Evolutionary conservation across 2,888 invertebrate species (phyloP), one percentile per base, ranked within the genome.

Genomic region (Drosophila tanythrix): DNA sequence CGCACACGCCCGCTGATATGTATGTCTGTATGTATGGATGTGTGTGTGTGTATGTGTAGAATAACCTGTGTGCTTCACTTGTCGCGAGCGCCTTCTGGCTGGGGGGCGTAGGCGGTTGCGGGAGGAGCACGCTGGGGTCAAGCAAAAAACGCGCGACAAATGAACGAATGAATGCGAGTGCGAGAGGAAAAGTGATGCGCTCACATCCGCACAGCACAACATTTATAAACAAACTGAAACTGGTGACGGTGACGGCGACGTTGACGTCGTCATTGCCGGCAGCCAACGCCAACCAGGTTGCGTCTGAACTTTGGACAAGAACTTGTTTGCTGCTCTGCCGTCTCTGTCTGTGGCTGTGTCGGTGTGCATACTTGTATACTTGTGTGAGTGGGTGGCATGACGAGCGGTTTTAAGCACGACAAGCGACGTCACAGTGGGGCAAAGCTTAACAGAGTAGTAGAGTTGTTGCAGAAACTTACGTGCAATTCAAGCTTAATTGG

Each of bases 61-160:
- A 70, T 74, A 75, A 76, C 81, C 83, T 81, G 83, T 88, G 88
- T 63, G 85, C 79, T 74, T 87, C 86, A 89, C 89, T 82, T 84
- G 80, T 65, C 89, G 79, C 87, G 76, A 74, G 78, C 83, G 70
- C 72, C 64, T 74, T 66, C 15, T 27, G 29, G 31, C 38, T 58
- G 35, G 25, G 29, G 18, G 55, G 58, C 50, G 69, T 73, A 55
- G 79, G 83, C 73, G 75, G 74, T 18, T 25, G 53, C 60, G 43
- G 21, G 61, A 53, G 43, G 55, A 31, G 46, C 31, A 60, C n/a
- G 61, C 40, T 33, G 56, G 50, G 60, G 76, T 40, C 52, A 53
- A 64, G 72, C 82, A 72, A 53, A 58, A 51, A 70, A 53, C 72
- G 60, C 71, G 77, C 81, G 74, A 68, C 71, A 62, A 81, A 59